Conservation (phyloP, 2,113 vertebrate genomes). For the rabbit (Oryctolagus cuniculus) region DNA sequence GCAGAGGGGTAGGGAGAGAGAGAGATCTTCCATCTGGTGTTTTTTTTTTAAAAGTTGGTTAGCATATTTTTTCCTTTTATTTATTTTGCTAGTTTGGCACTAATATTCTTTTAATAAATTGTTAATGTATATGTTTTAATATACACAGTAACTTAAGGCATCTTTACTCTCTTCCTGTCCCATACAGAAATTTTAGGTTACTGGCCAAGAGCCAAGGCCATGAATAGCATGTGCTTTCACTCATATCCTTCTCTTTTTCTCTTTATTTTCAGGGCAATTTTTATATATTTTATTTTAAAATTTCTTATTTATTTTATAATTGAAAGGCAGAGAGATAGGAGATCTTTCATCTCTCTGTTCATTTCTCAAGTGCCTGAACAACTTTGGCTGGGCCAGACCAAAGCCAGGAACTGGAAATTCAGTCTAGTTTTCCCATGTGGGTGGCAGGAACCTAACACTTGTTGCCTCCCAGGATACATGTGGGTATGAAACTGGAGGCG, state of each 20-base stretch:
- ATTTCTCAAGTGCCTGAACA: not conserved
- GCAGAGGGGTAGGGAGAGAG: too few relatives aligned
- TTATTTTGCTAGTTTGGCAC: not conserved
- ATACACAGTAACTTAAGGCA: not conserved
- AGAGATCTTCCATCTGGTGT: too few relatives aligned
- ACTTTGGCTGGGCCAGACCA: not conserved
- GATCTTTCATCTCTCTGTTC: too few relatives aligned
- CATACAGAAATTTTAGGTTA: not conserved
- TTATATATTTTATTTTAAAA: not conserved
- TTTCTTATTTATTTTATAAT: not conserved
- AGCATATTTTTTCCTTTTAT: not conserved
- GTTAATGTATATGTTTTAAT: not conserved
- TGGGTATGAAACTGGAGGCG: too few relatives aligned
- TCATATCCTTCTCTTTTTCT: not conserved
- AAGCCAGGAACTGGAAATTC: too few relatives aligned
- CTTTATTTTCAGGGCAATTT: not conserved
- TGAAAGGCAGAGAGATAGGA: too few relatives aligned
- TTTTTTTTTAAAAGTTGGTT: not conserved
- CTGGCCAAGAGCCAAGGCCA: too few relatives aligned
- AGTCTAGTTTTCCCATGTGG: too few relatives aligned
- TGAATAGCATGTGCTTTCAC: too few relatives aligned
- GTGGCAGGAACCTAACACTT: too few relatives aligned
- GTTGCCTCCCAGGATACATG: too few relatives aligned
- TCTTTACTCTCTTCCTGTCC: not conserved
- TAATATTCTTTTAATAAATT: conserved; percentile 25